phyloP scores from a whole-genome alignment of 2,113 vertebrate species.

The Pandion haliaetus region DNA sequence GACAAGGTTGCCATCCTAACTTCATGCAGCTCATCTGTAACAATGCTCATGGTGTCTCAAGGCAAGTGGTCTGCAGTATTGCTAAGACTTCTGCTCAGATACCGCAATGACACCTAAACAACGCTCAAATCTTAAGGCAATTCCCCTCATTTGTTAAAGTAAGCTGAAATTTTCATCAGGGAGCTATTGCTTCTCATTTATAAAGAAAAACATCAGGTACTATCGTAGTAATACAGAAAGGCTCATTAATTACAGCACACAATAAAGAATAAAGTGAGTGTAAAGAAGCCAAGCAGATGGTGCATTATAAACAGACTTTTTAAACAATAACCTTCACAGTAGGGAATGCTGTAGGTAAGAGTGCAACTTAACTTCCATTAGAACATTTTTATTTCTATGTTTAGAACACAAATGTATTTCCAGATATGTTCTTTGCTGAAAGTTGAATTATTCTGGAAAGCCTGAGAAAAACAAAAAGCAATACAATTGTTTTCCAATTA shows the following conservation, averaged over 20 bases:
- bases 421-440: neutral
- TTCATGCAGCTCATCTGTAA: neutral
- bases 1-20: neutral
- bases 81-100: neutral
- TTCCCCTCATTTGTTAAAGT: conserved; percentile 5
- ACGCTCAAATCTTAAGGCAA: neutral
- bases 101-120: neutral
- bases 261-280: neutral
- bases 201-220: conserved; percentile 42
- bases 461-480: neutral
- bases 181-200: conserved; percentile 37
- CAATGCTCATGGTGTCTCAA: neutral
- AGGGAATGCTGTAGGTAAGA: conserved; percentile 53
- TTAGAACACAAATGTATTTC: conserved; percentile 7
- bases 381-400: conserved; percentile 30
- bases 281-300: conserved; percentile 62
- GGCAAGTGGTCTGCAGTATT: neutral
- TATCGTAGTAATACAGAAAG: conserved; percentile 49
- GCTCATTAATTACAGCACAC: conserved; percentile 61
- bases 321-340: conserved; percentile 58
- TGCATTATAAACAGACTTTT: conserved; percentile 53
- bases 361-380: conserved; percentile 50
- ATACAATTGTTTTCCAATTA: neutral
- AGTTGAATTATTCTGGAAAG: conserved; percentile 16
- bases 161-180: conserved; percentile 33